Base-by-base conservation (phyloP, 1,140 invertebrate species). In the Orchesella cincta region DNA sequence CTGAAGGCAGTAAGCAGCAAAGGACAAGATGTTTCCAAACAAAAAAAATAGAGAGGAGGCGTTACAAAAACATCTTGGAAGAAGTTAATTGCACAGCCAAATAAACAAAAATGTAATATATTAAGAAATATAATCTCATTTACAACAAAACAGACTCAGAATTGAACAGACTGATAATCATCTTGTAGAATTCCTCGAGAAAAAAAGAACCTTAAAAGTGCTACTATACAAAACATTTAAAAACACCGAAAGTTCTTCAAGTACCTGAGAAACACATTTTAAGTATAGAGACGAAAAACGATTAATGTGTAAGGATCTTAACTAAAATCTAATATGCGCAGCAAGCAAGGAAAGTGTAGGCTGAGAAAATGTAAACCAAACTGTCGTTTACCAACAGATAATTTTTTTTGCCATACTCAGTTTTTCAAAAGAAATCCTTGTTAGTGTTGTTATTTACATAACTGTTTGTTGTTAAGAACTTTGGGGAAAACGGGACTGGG, bases 111-210 rank as follows among this genome's bases (percentile, higher is more conserved):
- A n/a, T 29, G 33, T 67, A 67, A 14, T 67, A 67, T 8, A 5
- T 31, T 67, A 67, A 67, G 31, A 67, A 12, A 67, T 16, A 67
- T 31, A 67, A 67, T 67, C 62, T 67, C 62, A 67, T 67, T 67
- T 67, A 67, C 62, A 67, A 67, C 62, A 67, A 67, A 67, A 67
- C 8, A 67, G 62, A 67, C 62, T 67, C 26, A 67, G 62, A 67
- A 67, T 29, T 67, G 62, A 67, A 67, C 62, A 67, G 62, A 67
- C 62, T 67, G 62, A 67, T 67, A 67, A 67, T 67, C 62, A 67
- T 67, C 62, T 67, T 67, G 31, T 29, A 67, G 26, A 67, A 67
- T 67, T 67, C 62, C 62, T 67, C 62, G 3, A 57, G 54, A 14
- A 67, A 67, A 33, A 29, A 67, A 67, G 62, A 67, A 67, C 62